Evolutionary conservation across 2,888 invertebrate species (phyloP), one percentile per base, ranked within the genome.

Genomic region (Sarcophaga subvicina): DNA sequence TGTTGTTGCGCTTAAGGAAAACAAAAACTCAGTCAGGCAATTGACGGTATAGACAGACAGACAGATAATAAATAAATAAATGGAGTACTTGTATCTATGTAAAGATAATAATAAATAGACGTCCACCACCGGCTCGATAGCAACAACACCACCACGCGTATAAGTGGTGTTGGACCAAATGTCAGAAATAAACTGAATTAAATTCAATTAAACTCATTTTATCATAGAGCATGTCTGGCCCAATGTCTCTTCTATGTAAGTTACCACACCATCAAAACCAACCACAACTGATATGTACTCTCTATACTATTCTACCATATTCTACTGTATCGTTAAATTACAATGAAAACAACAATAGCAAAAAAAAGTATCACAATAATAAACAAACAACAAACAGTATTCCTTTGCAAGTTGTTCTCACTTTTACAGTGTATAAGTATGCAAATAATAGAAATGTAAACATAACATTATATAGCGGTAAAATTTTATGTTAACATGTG

Each of bases 171-270:
- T 81, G 84, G 76, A 82, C 75, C 79, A 79, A 87, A 81, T 71
- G 87, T 45, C 84, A 79, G 76, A 72, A 76, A 72, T 71, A 84
- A 84, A 87, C 84, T 84, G 75, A 87, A 87, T 84, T 82, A 63
- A 79, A 80, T 82, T 84, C 71, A 87, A 87, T 87, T 84, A 84
- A 82, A 87, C 81, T 87, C 67, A 80, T 59, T 54, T 54, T 63
- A 81, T 76, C 76, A 86, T 67, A 72, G 77, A 72, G 77, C 78
- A 64, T 73, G 63, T 67, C 59, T 22, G 59, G 14, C 54, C 37
- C 37, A 37, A 37, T 2, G 17, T 54, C 17, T 37, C 70, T 80
- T 49, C 72, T 17, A 66, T 67, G 67, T 11, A 6, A 62, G 17
- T 22, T n/a, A 37, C 37, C 37, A 37, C 37, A 37, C 37, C n/a